Evolutionary conservation across 2,888 invertebrate species (phyloP).

Genomic region (Girardia tigrina): DNA sequence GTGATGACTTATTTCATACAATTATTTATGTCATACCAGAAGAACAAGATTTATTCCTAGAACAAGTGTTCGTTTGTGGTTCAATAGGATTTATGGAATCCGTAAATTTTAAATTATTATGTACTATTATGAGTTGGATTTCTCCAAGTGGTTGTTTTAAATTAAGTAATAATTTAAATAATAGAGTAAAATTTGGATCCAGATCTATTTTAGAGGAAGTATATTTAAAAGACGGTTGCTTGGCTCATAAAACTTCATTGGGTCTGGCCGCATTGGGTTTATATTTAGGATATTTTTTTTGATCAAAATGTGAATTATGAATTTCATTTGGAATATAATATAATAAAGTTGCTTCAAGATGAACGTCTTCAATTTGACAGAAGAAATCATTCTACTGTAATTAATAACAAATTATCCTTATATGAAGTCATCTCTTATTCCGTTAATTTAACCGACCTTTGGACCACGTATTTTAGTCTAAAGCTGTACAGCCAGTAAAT

Average conservation of each 20-base stretch:
- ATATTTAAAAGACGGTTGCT: not conserved
- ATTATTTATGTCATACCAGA: no score
- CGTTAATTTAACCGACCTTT: not conserved
- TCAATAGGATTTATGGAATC: not conserved
- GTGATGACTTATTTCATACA: no score
- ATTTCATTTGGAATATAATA: not conserved
- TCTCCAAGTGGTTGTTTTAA: conserved; percentile 2
- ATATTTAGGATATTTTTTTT: not conserved
- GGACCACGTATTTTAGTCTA: not conserved
- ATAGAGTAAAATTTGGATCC: not conserved
- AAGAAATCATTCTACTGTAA: not conserved
- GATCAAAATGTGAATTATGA: not conserved
- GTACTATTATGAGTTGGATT: not conserved
- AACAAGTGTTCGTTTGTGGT: conserved; percentile 17
- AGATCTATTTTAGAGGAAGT: not conserved
- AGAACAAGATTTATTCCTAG: no score
- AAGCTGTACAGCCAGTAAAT: no score
- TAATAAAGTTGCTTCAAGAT: not conserved
- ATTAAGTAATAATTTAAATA: not conserved
- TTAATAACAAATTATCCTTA: not conserved
- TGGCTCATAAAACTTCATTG: not conserved
- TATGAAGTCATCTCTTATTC: not conserved
- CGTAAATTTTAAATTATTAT: not conserved
- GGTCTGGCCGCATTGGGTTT: not conserved
- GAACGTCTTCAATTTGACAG: conserved; percentile 13